These are phyloP conservation scores for Catharus bicknelli DNA, from an alignment of 2,113 vertebrate species.

Conservation along the genomic window DNA sequence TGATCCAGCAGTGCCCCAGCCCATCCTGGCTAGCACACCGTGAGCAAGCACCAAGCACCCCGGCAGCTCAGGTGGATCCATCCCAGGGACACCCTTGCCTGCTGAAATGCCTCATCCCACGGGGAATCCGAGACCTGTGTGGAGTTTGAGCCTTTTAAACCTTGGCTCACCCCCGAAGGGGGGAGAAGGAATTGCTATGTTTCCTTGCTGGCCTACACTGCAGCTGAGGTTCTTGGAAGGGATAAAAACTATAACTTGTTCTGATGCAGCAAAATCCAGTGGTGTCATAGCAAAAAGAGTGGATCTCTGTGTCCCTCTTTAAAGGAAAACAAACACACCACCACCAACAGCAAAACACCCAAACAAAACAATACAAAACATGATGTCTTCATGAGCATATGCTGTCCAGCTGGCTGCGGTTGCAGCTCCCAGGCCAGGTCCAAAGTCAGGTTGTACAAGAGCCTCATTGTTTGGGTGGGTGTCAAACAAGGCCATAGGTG, in stretches of 20 bases:
- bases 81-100: neutral
- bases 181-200: neutral
- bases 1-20: neutral
- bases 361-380: neutral
- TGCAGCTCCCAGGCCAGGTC: neutral
- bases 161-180: neutral
- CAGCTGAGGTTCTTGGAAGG: neutral
- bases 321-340: neutral
- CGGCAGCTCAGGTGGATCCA: fast-evolving
- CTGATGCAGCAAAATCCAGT: neutral
- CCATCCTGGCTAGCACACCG: fast-evolving
- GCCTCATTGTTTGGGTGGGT: neutral
- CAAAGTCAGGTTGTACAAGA: neutral
- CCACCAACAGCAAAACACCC: neutral
- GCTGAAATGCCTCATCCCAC: fast-evolving
- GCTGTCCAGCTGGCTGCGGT: neutral
- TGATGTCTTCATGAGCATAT: neutral
- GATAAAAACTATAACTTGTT: neutral
- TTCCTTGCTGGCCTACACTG: fast-evolving
- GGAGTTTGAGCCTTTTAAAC: neutral
- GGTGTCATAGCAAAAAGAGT: neutral
- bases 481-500: neutral
- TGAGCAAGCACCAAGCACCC: no score
- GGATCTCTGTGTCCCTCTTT: neutral
- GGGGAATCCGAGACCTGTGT: neutral